Base-by-base conservation (phyloP, 2,797 vertebrate species). In the Phoxinus dragarum region DNA sequence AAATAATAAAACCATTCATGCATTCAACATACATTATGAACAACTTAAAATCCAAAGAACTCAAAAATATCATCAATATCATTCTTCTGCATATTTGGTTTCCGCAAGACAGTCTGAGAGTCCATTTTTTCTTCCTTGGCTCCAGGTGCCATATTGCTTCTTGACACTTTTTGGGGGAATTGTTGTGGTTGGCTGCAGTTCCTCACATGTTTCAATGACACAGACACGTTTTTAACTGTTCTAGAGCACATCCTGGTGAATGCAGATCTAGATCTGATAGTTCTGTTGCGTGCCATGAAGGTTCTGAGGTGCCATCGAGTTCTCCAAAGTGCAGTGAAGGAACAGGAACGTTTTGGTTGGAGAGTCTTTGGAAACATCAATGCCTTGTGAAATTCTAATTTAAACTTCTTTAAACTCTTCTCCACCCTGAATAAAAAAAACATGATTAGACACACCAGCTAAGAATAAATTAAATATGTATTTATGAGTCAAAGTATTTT, bases 51-150 rank as follows among this genome's bases (percentile, higher is more conserved):
- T 36, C 92, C 94, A 12, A 90, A 54, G 5, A 88, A 91, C 12
- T 93, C 89, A 89, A 96, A 96, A 84, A 96, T 95, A 81, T 94
- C 89, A 92, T 96, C 95, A 6, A 95, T 96, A 78, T 95, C 94
- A 86, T 94, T 87, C 0, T 34, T 27, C 0, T 8, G 21, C 5
- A 11, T 4, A 23, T 21, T 34, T 3, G 76, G 11, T 68, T 82
- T 74, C 73, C 40, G 80, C 68, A 64, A 47, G 3, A 34, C 31
- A 1, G n/a, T n/a, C n/a, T n/a, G n/a, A n/a, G n/a, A n/a, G 23
- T 54, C 6, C 2, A 52, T 67, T 71, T 40, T 9, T 23, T 38
- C 73, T 54, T 61, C 49, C 47, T 84, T 40, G 11, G 7, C 21
- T 27, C 0, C 21, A 8, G 71, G 12, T 31, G 40, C 1, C 67